Conservation (phyloP, 37 sponge, comb jelly and placozoan genomes). For the Halichondria panicea region DNA sequence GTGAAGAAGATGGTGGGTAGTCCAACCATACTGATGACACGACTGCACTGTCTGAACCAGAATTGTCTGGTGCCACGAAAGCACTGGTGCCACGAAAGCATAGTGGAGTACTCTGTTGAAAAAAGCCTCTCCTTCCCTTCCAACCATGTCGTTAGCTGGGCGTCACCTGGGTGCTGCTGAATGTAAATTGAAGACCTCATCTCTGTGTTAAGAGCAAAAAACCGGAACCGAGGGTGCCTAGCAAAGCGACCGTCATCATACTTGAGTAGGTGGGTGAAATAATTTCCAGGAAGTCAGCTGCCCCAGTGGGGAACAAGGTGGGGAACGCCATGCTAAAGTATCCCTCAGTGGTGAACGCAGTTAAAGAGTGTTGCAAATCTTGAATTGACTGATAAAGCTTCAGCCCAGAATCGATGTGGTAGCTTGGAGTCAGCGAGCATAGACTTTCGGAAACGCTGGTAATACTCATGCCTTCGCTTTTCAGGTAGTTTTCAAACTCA, state of each 20-base stretch:
- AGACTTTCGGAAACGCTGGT: too few relatives aligned
- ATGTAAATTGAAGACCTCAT: conserved; percentile 24
- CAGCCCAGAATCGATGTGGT: too few relatives aligned
- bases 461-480: too few relatives aligned
- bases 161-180: conserved; percentile 20
- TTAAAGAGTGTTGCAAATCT: too few relatives aligned
- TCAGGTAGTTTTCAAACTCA: too few relatives aligned
- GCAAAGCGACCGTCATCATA: conserved; percentile 35
- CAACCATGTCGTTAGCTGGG: conserved; percentile 55
- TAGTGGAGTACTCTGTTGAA: conserved; percentile 44
- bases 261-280: conserved; percentile 21
- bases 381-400: too few relatives aligned
- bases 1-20: conserved; percentile 40
- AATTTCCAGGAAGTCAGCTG: conserved; percentile 41
- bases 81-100: conserved; percentile 26
- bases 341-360: conserved; percentile 32
- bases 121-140: conserved; percentile 30
- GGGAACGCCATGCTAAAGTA: conserved; percentile 32
- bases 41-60: conserved; percentile 48
- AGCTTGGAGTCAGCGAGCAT: too few relatives aligned
- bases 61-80: conserved; percentile 52
- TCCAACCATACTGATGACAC: conserved; percentile 48
- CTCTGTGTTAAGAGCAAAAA: conserved; percentile 47
- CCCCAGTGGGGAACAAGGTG: conserved; percentile 36
- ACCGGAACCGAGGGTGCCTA: conserved; percentile 33